Conservation (phyloP, 2,113 vertebrate species). For the Trichomycterus rosablanca region DNA sequence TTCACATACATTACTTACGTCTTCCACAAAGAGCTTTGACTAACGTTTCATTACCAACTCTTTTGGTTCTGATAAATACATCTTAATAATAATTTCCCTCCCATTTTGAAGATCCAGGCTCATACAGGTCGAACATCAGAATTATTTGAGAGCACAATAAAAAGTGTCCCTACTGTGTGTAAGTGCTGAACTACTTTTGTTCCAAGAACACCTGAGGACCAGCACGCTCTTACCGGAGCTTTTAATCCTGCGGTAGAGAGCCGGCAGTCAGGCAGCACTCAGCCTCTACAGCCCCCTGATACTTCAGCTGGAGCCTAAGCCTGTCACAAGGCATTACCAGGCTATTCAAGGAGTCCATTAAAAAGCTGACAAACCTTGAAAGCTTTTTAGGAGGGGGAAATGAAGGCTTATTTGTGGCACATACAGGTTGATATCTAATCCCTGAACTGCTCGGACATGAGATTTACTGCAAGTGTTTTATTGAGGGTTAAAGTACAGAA, state of each 20-base stretch:
- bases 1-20: no score
- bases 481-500: conserved; percentile 5
- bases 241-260: conserved; percentile 19
- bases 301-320: conserved; percentile 13
- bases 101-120: no score
- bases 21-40: no score
- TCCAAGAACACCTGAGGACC: conserved; percentile 27
- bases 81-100: no score
- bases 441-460: neutral
- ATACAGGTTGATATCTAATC: conserved; percentile 4
- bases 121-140: no score
- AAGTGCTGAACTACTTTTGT: conserved; percentile 25
- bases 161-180: conserved; percentile 12
- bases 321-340: conserved; percentile 18
- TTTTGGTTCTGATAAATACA: no score
- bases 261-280: conserved; percentile 12
- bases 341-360: conserved; percentile 24
- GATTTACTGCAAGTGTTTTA: neutral
- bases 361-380: conserved; percentile 31
- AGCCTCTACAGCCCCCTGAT: conserved; percentile 7
- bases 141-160: conserved; percentile 15
- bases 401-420: conserved; percentile 13
- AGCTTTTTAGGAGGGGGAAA: conserved; percentile 18
- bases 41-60: no score
- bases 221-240: conserved; percentile 17